A percentile compares a stretch with the other conserved stretches of the same genome.
These are phyloP conservation scores for Polylopha cassiicola DNA, from an alignment of 2,888 invertebrate genomes.

Conservation along the genomic window DNA sequence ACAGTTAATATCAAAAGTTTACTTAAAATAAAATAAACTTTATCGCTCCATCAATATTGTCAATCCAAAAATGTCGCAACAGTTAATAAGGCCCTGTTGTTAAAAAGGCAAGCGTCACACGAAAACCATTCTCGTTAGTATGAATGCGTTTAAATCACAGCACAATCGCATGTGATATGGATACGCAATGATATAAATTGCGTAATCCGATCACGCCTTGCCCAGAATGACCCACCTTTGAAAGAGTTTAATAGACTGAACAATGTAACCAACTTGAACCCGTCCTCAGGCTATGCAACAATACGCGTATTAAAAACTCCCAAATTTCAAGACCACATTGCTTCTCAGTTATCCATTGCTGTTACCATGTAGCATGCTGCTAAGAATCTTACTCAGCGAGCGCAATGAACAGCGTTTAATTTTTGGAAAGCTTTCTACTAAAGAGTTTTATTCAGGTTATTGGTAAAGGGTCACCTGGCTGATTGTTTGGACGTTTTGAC, in stretches of 20 bases:
- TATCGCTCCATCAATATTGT: not conserved
- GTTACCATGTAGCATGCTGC: slow-evolving; percentile 2
- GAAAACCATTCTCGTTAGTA: slow-evolving; percentile 39
- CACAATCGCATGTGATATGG: slow-evolving; percentile 42
- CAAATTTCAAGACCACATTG: slow-evolving; percentile 27
- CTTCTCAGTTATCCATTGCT: slow-evolving; percentile 32
- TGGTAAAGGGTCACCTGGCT: slow-evolving; percentile 42
- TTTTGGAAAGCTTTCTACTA: slow-evolving; percentile 19
- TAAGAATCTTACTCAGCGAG: not conserved
- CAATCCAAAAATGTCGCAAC: slow-evolving; percentile 18
- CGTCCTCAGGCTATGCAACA: slow-evolving; percentile 33
- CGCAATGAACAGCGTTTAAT: slow-evolving; percentile 23
- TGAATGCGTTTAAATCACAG: slow-evolving; percentile 39
- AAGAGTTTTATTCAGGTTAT: slow-evolving; percentile 25
- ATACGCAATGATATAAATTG: slow-evolving; percentile 48
- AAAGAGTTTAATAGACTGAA: slow-evolving; percentile 72
- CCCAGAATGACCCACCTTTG: slow-evolving; percentile 63
- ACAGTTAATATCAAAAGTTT: no score
- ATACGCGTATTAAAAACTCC: slow-evolving; percentile 29
- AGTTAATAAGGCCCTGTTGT: slow-evolving; percentile 24
- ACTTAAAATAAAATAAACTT: no score
- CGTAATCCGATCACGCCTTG: slow-evolving; percentile 62
- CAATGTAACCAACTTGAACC: slow-evolving; percentile 58
- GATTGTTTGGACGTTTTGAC: slow-evolving; percentile 76
- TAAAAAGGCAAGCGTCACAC: slow-evolving; percentile 32